These are phyloP conservation scores for Pseudomyrmex pallidus DNA, from an alignment of 1,140 invertebrate genomes.

Conservation along the genomic window DNA sequence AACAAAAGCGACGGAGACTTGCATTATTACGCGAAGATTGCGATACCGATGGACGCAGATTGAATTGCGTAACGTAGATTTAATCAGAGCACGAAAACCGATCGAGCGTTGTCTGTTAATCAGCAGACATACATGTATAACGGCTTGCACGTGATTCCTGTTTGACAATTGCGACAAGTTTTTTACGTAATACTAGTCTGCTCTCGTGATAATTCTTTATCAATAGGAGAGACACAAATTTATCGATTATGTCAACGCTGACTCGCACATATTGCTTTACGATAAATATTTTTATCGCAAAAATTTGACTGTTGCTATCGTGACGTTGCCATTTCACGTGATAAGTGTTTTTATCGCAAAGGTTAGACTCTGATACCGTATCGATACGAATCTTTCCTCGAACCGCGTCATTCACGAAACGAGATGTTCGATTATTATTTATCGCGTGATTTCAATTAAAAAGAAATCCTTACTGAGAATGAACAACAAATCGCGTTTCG, in stretches of 20 bases:
- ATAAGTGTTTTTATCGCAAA: background rate
- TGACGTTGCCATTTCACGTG: background rate
- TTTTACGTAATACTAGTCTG: slow-evolving; percentile 16
- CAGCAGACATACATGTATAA: background rate
- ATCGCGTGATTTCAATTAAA: background rate
- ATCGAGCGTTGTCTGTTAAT: background rate
- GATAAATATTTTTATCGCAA: no score
- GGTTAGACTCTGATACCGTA: background rate
- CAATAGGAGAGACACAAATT: background rate
- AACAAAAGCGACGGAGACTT: background rate
- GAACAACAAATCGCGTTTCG: background rate
- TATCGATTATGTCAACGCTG: background rate
- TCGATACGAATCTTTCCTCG: background rate
- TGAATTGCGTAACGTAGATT: slow-evolving; percentile 38
- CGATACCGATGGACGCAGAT: background rate
- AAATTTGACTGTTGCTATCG: background rate
- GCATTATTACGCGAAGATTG: background rate
- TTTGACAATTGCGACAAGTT: slow-evolving; percentile 12
- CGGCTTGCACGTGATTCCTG: background rate
- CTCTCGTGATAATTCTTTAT: background rate
- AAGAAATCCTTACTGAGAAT: no score
- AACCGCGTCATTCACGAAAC: background rate
- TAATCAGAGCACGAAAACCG: slow-evolving; percentile 39
- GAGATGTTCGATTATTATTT: background rate
- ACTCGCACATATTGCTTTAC: background rate